phyloP scores from a whole-genome alignment of 2,888 invertebrate genomes.

The Helicoverpa assulta region DNA sequence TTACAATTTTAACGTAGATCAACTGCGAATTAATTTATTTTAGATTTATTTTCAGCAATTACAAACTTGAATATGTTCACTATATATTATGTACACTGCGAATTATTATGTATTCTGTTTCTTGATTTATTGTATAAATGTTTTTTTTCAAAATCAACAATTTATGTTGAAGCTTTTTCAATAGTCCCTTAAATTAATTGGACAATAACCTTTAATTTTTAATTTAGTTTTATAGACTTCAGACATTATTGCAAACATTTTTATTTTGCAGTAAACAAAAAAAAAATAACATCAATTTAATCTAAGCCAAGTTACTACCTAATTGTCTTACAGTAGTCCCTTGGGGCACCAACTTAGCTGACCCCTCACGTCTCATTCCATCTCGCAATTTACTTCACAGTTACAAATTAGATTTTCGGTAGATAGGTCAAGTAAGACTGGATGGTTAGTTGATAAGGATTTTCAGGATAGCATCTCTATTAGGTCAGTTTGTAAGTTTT shows the following conservation, averaged over 20 bases:
- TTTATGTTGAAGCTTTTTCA: too few species aligned
- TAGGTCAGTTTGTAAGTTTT: conserved; percentile 1
- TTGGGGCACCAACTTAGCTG: conserved; percentile 28
- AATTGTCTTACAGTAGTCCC: conserved; percentile 17
- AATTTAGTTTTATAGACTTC: too few species aligned
- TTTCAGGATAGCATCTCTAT: conserved; percentile 6
- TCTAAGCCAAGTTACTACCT: conserved; percentile 9
- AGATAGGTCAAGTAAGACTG: conserved; percentile 12
- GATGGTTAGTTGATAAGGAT: conserved; percentile 9
- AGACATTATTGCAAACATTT: background rate
- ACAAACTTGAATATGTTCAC: too few species aligned
- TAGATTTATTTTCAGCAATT: too few species aligned
- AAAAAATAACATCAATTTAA: background rate
- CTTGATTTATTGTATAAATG: too few species aligned
- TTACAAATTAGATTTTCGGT: conserved; percentile 34
- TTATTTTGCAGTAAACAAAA: background rate
- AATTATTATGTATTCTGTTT: too few species aligned
- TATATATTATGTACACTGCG: too few species aligned
- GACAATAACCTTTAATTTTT: too few species aligned
- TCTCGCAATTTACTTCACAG: conserved; percentile 16
- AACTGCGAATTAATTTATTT: too few species aligned
- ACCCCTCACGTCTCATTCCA: conserved; percentile 33
- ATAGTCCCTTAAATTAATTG: too few species aligned
- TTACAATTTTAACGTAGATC: too few species aligned
- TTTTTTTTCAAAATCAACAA: too few species aligned